These are phyloP conservation scores for Apamea crenata DNA, from an alignment of 2,888 invertebrate genomes.

Conservation along the genomic window DNA sequence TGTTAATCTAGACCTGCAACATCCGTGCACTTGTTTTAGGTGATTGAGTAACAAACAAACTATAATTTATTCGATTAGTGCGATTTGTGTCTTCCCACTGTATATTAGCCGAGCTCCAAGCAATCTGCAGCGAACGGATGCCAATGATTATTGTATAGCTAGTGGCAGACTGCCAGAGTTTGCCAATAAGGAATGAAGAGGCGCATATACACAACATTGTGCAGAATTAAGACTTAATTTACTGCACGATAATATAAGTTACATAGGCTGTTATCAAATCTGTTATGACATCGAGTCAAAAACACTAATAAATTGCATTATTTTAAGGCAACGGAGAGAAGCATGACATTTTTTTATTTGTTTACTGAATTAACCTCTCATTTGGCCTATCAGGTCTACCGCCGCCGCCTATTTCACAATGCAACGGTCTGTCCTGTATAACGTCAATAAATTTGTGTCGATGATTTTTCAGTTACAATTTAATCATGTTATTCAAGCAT, in stretches of 20 bases:
- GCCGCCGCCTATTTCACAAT: no score
- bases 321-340: no score
- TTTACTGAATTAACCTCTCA: background rate
- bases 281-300: background rate
- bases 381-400: background rate
- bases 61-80: background rate
- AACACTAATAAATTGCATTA: background rate
- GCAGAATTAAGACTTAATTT: background rate
- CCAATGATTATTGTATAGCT: constrained; percentile 29
- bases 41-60: background rate
- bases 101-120: background rate
- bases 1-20: background rate
- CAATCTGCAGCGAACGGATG: constrained; percentile 6
- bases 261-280: background rate
- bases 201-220: background rate
- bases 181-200: constrained; percentile 7
- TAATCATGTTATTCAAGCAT: no score
- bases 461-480: no score
- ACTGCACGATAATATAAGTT: background rate
- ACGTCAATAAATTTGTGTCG: no score
- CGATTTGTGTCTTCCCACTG: background rate
- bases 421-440: background rate
- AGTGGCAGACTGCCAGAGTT: constrained; percentile 39
- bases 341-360: background rate
- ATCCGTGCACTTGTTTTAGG: background rate